Percentiles rank a stretch among this genome's conserved stretches.
phyloP scores from a whole-genome alignment of 2,888 invertebrate species.

The Drosophila trichaetosa region DNA sequence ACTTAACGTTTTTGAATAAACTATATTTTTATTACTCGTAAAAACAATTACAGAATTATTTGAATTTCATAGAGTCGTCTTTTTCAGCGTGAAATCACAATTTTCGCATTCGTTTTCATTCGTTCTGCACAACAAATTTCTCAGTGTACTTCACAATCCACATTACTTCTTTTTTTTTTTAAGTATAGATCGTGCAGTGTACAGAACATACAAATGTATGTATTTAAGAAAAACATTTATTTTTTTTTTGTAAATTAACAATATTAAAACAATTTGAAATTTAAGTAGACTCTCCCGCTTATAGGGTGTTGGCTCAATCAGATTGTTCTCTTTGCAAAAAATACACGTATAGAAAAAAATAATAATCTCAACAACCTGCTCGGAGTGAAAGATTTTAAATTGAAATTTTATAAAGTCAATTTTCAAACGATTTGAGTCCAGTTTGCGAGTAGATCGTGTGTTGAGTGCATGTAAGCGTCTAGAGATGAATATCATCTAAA shows the following conservation, averaged over 20 bases:
- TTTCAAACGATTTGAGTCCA: conserved; percentile 6
- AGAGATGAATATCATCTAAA: background rate
- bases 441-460: conserved; percentile 17
- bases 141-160: background rate
- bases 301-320: conserved; percentile 5
- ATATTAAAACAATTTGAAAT: background rate
- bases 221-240: background rate
- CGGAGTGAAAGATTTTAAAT: background rate
- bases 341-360: background rate
- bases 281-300: background rate
- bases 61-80: background rate
- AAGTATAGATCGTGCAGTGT: background rate
- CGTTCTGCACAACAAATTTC: background rate
- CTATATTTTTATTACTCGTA: no score
- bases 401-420: conserved; percentile 5
- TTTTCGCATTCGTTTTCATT: background rate
- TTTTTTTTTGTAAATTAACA: background rate
- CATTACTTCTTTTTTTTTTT: background rate
- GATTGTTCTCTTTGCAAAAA: conserved; percentile 5
- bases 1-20: no score
- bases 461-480: conserved; percentile 2
- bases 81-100: background rate
- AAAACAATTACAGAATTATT: background rate
- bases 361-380: background rate
- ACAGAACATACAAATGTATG: background rate